Evolutionary conservation across 2,888 invertebrate species (phyloP).

Genomic region (Eubasilissa splendida): DNA sequence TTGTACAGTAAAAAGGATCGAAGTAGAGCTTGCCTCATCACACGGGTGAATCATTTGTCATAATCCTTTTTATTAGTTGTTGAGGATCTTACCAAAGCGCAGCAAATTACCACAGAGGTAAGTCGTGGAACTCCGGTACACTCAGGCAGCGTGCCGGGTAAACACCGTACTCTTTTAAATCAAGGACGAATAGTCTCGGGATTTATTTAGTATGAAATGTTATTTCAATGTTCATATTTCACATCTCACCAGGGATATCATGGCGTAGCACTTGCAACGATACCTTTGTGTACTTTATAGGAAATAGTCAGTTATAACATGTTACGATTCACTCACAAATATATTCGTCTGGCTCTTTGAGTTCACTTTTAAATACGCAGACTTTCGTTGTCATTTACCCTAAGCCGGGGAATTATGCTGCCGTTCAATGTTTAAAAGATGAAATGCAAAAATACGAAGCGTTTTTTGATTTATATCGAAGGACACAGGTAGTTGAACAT

Average conservation of each 20-base stretch:
- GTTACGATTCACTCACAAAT: no score
- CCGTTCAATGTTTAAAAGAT: constrained; percentile 35
- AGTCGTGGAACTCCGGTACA: constrained; percentile 2
- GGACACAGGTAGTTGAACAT: constrained; percentile 15
- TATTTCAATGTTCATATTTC: no score
- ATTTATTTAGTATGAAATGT: no score
- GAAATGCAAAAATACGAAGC: constrained; percentile 15
- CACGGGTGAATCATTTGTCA: background rate
- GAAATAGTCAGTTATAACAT: no score
- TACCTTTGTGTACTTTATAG: no score
- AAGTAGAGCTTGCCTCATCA: background rate
- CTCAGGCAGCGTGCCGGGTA: no score
- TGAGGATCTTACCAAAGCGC: background rate
- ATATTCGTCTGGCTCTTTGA: no score
- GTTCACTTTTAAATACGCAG: background rate
- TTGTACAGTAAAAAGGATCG: background rate
- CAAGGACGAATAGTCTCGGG: no score
- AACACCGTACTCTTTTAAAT: no score
- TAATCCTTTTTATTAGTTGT: no score
- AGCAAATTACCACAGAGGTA: background rate
- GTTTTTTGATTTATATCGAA: constrained; percentile 23
- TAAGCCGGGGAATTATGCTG: background rate
- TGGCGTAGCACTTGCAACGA: no score
- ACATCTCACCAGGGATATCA: no score
- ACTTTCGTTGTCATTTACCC: constrained; percentile 19